phyloP scores from a whole-genome alignment of 2,797 vertebrate species.

The Sardinella longiceps region DNA sequence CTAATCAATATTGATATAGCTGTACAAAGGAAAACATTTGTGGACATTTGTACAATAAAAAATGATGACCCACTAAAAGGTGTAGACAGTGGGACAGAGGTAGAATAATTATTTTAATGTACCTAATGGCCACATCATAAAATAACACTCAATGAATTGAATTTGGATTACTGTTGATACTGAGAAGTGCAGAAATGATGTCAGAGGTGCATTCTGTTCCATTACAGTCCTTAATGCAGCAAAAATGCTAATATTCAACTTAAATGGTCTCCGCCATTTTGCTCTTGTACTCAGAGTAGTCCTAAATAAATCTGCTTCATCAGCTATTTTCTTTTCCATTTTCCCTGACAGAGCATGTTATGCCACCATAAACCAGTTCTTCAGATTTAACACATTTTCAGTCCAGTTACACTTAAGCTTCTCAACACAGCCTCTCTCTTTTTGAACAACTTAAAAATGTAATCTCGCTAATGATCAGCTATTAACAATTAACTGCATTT shows the following conservation, averaged over 20 bases:
- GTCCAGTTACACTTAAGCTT: neutral
- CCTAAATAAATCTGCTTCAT: slow-evolving; percentile 7
- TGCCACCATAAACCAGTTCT: neutral
- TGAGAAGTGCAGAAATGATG: slow-evolving; percentile 1
- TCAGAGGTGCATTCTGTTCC: neutral
- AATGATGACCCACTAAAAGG: neutral
- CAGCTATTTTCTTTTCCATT: neutral
- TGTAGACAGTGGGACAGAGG: too few relatives aligned
- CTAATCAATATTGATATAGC: neutral
- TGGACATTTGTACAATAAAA: neutral
- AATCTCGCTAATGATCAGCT: neutral
- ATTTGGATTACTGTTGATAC: neutral
- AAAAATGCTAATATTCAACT: neutral
- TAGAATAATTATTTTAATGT: neutral
- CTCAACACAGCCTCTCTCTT: neutral
- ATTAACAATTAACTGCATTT: neutral
- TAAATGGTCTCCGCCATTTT: neutral
- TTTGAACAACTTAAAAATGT: neutral
- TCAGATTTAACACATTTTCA: neutral
- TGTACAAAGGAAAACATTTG: neutral
- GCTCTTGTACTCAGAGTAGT: neutral
- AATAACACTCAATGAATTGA: neutral
- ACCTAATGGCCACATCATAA: neutral
- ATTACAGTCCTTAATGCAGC: neutral
- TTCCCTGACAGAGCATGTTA: neutral